These are phyloP conservation scores for Rhinoptilus africanus DNA, from an alignment of 2,113 vertebrate genomes.

Conservation along the genomic window DNA sequence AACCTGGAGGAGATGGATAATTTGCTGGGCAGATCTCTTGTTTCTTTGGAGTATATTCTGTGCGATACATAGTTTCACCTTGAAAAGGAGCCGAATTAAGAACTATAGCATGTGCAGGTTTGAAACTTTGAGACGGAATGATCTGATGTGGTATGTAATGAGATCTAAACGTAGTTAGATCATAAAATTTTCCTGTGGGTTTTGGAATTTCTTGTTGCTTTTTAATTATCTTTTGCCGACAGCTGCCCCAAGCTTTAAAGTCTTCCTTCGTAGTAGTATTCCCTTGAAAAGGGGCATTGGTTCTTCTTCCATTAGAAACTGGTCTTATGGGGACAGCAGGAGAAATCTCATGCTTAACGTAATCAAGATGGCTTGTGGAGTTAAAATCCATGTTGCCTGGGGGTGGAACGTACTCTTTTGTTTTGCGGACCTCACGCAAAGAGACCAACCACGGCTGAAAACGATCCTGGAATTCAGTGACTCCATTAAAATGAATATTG, in stretches of 20 bases:
- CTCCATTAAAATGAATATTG: slow-evolving; percentile 65
- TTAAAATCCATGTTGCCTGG: slow-evolving; percentile 72
- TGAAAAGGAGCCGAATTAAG: slow-evolving; percentile 64
- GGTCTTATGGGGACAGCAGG: slow-evolving; percentile 72
- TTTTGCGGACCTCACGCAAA: slow-evolving; percentile 37
- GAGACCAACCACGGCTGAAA: slow-evolving; percentile 77
- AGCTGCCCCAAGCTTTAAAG: slow-evolving; percentile 74
- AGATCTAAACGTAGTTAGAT: slow-evolving; percentile 80
- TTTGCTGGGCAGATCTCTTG: slow-evolving; percentile 76
- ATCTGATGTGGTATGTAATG: slow-evolving; percentile 77
- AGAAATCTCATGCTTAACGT: slow-evolving; percentile 59
- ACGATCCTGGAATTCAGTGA: slow-evolving; percentile 80
- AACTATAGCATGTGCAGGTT: slow-evolving; percentile 39
- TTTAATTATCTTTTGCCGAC: slow-evolving; percentile 62
- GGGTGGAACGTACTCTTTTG: slow-evolving; percentile 67
- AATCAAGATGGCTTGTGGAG: slow-evolving; percentile 74
- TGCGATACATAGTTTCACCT: slow-evolving; percentile 73
- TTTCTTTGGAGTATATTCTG: slow-evolving; percentile 76
- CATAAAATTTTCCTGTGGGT: slow-evolving; percentile 76
- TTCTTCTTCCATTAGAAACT: slow-evolving; percentile 21
- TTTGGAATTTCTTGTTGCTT: slow-evolving; percentile 68
- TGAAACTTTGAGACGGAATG: slow-evolving; percentile 72
- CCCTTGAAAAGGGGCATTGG: slow-evolving; percentile 74
- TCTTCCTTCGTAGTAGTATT: slow-evolving; percentile 80
- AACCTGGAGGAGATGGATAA: slow-evolving; percentile 71